A percentile compares a stretch with the other conserved stretches of the same genome.
phyloP scores from a whole-genome alignment of 2,113 vertebrate species.

The Euleptes europaea region DNA sequence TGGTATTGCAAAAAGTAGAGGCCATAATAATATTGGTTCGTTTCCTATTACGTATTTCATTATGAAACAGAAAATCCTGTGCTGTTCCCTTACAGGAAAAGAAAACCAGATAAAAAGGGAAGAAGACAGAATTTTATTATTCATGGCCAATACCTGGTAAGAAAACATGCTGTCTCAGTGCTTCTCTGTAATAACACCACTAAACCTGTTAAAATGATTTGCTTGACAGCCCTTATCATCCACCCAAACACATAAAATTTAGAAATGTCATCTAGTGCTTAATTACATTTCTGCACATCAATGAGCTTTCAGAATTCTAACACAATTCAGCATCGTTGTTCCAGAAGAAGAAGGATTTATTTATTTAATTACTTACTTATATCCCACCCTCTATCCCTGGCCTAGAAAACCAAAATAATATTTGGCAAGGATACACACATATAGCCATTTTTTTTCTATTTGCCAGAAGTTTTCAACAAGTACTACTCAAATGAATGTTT shows the following conservation, averaged over 20 bases:
- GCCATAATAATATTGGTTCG: neutral
- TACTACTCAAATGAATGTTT: neutral
- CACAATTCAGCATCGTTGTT: slow-evolving; percentile 9
- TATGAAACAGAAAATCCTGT: neutral
- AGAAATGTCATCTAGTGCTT: slow-evolving; percentile 38
- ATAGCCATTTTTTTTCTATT: neutral
- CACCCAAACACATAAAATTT: slow-evolving; percentile 22
- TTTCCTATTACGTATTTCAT: neutral
- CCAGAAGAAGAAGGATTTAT: neutral
- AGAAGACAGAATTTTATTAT: slow-evolving; percentile 16
- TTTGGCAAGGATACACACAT: neutral
- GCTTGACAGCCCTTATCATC: slow-evolving; percentile 30
- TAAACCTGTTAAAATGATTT: slow-evolving; percentile 3
- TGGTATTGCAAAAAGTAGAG: neutral
- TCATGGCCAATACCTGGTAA: slow-evolving; percentile 29
- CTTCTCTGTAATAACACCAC: slow-evolving; percentile 21
- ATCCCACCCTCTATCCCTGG: too few species aligned
- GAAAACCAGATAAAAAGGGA: slow-evolving; percentile 17
- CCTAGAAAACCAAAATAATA: slow-evolving; percentile 6
- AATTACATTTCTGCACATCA: slow-evolving; percentile 35
- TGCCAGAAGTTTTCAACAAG: neutral
- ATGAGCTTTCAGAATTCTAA: slow-evolving; percentile 42
- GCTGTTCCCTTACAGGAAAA: neutral
- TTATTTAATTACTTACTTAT: too few species aligned
- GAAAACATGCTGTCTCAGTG: slow-evolving; percentile 8